Conservation (phyloP, 2,113 vertebrate genomes). For the Sminthopsis crassicaudata region DNA sequence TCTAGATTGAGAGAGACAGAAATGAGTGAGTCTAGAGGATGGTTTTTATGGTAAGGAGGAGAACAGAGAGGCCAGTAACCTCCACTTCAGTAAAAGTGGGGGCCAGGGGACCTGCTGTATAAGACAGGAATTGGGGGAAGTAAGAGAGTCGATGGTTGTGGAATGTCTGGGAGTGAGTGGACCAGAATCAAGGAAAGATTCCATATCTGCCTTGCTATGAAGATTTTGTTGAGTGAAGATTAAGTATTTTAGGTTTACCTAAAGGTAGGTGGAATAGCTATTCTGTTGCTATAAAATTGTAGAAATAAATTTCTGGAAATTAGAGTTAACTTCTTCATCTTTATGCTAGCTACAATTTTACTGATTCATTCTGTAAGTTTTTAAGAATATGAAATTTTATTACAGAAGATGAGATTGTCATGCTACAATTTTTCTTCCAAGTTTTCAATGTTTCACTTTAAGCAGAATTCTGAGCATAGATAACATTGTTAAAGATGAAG, state of each 20-base stretch:
- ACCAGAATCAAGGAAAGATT: background rate
- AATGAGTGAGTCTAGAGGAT: background rate
- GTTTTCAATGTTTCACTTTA: no score
- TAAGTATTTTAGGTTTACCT: slow-evolving; percentile 31
- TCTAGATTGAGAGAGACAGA: slow-evolving; percentile 34
- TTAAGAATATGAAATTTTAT: slow-evolving; percentile 47
- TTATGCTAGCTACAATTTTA: slow-evolving; percentile 26
- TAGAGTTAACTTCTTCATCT: slow-evolving; percentile 24
- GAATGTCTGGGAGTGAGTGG: no score
- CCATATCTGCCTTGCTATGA: background rate
- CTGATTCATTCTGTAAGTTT: background rate
- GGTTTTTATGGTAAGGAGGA: slow-evolving; percentile 19
- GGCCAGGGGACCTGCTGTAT: background rate
- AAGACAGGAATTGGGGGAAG: background rate
- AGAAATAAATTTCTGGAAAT: slow-evolving; percentile 24
- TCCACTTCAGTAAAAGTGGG: background rate
- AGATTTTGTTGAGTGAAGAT: background rate
- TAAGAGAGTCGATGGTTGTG: no score
- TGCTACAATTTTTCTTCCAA: no score
- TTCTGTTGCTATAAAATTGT: background rate
- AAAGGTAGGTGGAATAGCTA: background rate
- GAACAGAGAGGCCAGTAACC: background rate
- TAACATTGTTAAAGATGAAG: no score
- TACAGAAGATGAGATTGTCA: background rate
- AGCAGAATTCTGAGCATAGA: no score